Percentiles rank a stretch among this genome's conserved stretches.
Evolutionary conservation across 37 sponge, comb jelly and placozoan genomes (phyloP).

Genomic region (Tethya wilhelma): DNA sequence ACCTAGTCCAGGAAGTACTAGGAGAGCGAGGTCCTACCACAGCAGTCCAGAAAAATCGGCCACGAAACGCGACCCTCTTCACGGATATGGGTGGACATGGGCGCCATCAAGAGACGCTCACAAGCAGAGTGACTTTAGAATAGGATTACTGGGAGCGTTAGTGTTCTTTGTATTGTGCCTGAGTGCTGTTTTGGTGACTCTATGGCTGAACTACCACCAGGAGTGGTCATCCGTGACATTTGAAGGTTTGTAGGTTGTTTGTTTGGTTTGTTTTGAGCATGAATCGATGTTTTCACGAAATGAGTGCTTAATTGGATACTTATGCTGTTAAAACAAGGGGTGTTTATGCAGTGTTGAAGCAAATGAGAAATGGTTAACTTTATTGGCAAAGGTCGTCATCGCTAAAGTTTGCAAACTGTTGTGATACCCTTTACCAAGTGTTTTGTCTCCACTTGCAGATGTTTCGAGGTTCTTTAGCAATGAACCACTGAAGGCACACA

Average conservation of each 20-base stretch:
- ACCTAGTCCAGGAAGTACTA: neutral
- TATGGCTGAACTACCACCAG: slow-evolving; percentile 13
- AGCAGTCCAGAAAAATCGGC: no score
- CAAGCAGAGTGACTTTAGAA: slow-evolving; percentile 11
- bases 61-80: no score
- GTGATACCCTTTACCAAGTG: neutral
- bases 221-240: slow-evolving; percentile 15
- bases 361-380: no score
- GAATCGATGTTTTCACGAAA: no score
- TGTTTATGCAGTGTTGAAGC: no score
- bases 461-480: slow-evolving; percentile 38
- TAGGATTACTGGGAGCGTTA: slow-evolving; percentile 17
- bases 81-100: no score
- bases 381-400: neutral
- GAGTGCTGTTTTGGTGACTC: slow-evolving; percentile 1
- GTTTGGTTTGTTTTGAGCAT: neutral
- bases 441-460: slow-evolving; percentile 5
- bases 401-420: neutral
- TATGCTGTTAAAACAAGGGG: no score
- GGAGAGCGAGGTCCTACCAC: neutral
- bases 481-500: neutral
- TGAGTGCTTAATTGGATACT: no score
- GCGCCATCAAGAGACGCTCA: no score
- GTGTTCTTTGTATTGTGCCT: slow-evolving; percentile 31
- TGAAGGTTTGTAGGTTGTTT: neutral